phyloP scores from a whole-genome alignment of 2,113 vertebrate species.

The Isurus oxyrinchus region DNA sequence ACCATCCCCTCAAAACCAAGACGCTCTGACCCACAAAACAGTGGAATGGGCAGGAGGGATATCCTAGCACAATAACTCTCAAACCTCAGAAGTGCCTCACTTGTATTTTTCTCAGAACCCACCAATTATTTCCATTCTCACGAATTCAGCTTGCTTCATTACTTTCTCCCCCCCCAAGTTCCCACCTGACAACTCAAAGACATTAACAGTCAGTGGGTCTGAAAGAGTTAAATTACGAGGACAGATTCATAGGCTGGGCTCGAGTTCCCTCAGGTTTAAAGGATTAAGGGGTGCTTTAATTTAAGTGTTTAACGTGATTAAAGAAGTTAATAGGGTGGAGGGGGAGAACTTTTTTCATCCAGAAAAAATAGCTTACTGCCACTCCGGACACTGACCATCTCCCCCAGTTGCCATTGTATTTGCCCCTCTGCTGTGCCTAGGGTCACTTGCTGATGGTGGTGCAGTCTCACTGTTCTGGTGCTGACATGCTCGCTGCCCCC shows the following conservation, averaged over 20 bases:
- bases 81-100: too few species aligned
- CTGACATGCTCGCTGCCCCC: not conserved
- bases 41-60: too few species aligned
- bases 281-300: not conserved
- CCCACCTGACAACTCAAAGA: not conserved
- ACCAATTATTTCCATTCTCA: not conserved
- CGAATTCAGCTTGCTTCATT: not conserved
- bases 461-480: not conserved
- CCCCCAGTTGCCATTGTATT: not conserved
- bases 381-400: not conserved
- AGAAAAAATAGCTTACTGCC: not conserved
- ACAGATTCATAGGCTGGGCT: not conserved
- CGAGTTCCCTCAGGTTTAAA: not conserved
- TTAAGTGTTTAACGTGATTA: not conserved
- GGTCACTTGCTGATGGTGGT: not conserved
- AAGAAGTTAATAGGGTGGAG: not conserved
- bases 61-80: too few species aligned
- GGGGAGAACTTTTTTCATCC: not conserved
- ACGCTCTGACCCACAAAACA: not conserved
- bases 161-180: not conserved
- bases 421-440: not conserved
- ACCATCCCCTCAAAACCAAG: not conserved
- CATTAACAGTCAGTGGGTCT: not conserved
- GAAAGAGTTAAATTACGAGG: not conserved
- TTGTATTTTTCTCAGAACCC: too few species aligned